Evolutionary conservation across 1,140 invertebrate genomes (phyloP).

Genomic region (Heliconius eleuchia): DNA sequence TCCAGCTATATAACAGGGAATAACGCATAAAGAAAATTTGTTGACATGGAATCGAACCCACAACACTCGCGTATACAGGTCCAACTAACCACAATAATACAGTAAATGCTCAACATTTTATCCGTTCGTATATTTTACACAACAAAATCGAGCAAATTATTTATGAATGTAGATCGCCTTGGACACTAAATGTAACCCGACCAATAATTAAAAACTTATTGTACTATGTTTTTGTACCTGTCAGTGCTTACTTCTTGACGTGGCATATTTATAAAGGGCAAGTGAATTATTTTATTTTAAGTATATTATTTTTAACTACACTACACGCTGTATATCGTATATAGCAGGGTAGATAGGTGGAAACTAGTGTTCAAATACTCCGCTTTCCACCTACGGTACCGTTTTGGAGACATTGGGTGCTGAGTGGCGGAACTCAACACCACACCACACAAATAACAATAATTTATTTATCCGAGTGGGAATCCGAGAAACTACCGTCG

Average conservation of each 20-base stretch:
- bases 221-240: constrained; percentile 18
- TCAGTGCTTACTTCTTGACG: neutral
- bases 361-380: no score
- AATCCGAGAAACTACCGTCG: no score
- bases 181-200: constrained; percentile 38
- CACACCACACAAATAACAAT: no score
- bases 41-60: neutral
- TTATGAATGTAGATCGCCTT: constrained; percentile 73
- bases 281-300: neutral
- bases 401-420: no score
- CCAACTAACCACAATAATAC: neutral
- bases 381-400: no score
- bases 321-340: neutral
- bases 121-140: constrained; percentile 37
- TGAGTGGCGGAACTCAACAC: no score
- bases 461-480: no score
- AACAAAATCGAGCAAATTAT: constrained; percentile 59
- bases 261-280: constrained; percentile 8
- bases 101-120: constrained; percentile 28
- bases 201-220: constrained; percentile 34
- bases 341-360: neutral
- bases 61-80: neutral
- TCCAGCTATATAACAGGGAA: no score
- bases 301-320: neutral
- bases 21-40: no score